Percentiles rank a stretch among this genome's conserved stretches.
Conservation (phyloP, 2,888 invertebrate genomes). For the Drosophila parthenogenetica region DNA sequence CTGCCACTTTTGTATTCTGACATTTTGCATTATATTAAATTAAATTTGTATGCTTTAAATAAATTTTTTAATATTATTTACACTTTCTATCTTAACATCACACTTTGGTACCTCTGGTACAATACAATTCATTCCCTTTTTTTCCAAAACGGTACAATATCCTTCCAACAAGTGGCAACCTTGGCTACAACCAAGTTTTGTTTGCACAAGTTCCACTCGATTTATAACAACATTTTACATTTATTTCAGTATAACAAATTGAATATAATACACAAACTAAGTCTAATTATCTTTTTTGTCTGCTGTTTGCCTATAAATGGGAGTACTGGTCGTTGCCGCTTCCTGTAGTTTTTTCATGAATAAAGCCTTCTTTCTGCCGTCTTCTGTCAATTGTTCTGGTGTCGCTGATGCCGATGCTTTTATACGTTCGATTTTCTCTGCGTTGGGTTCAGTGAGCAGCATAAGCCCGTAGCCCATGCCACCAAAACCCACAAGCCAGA, state of each 20-base stretch:
- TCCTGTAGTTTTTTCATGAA: slow-evolving; percentile 81
- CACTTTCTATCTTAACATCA: too few relatives aligned
- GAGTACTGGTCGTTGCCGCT: slow-evolving; percentile 64
- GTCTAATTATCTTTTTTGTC: slow-evolving; percentile 59
- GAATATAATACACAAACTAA: slow-evolving; percentile 7
- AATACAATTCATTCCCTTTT: too few relatives aligned
- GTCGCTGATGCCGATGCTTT: slow-evolving; percentile 62
- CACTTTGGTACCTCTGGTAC: too few relatives aligned
- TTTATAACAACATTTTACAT: slow-evolving; percentile 29
- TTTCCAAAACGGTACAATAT: too few relatives aligned
- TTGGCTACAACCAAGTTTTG: too few relatives aligned
- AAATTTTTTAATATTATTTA: too few relatives aligned
- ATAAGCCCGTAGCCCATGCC: slow-evolving; percentile 88
- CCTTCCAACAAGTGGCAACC: too few relatives aligned
- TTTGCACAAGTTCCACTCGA: too few relatives aligned
- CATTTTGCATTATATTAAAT: too few relatives aligned
- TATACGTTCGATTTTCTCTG: slow-evolving; percentile 82
- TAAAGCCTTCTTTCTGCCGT: slow-evolving; percentile 77
- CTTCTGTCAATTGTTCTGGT: slow-evolving; percentile 51
- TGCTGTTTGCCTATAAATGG: slow-evolving; percentile 63
- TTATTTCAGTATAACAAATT: slow-evolving; percentile 32
- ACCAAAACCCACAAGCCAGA: slow-evolving; percentile 88
- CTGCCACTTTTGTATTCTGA: too few relatives aligned
- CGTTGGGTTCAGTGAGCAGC: slow-evolving; percentile 86
- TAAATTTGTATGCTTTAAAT: too few relatives aligned